A percentile compares a stretch with the other conserved stretches of the same genome.
Evolutionary conservation across 2,113 vertebrate species (phyloP).

Genomic region (Hymenochirus boettgeri): DNA sequence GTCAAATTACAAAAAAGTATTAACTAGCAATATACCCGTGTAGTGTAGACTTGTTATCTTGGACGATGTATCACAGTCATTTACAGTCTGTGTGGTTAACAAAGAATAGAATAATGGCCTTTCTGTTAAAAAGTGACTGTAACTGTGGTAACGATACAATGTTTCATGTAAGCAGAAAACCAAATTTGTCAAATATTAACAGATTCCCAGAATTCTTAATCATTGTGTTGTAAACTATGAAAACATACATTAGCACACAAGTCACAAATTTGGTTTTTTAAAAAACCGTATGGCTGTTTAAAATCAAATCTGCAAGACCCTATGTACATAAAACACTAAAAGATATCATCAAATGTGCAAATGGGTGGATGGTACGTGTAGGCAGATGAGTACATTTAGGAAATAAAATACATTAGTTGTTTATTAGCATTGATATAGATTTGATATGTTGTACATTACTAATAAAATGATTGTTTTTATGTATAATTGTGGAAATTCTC

Average conservation of each 20-base stretch:
- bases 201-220: conserved; percentile 36
- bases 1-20: conserved; percentile 2
- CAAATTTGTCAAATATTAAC: conserved; percentile 41
- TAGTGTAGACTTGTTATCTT: not conserved
- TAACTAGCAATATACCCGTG: conserved; percentile 2
- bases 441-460: conserved; percentile 14
- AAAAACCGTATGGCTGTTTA: conserved; percentile 37
- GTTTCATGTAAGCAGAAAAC: conserved; percentile 32
- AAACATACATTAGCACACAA: conserved; percentile 42
- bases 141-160: conserved; percentile 21
- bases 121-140: conserved; percentile 13
- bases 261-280: conserved; percentile 34
- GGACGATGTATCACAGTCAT: not conserved
- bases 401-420: conserved; percentile 27
- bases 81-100: conserved; percentile 3
- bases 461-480: conserved; percentile 21
- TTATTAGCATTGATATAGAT: conserved; percentile 38
- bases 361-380: conserved; percentile 33
- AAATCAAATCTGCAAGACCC: conserved; percentile 38
- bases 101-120: conserved; percentile 2
- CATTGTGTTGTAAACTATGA: conserved; percentile 37
- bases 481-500: conserved; percentile 21
- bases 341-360: conserved; percentile 41
- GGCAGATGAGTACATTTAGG: conserved; percentile 34
- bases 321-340: conserved; percentile 41